Conservation (phyloP, 2,113 vertebrate genomes). For the Sinocyclocheilus anshuiensis region DNA sequence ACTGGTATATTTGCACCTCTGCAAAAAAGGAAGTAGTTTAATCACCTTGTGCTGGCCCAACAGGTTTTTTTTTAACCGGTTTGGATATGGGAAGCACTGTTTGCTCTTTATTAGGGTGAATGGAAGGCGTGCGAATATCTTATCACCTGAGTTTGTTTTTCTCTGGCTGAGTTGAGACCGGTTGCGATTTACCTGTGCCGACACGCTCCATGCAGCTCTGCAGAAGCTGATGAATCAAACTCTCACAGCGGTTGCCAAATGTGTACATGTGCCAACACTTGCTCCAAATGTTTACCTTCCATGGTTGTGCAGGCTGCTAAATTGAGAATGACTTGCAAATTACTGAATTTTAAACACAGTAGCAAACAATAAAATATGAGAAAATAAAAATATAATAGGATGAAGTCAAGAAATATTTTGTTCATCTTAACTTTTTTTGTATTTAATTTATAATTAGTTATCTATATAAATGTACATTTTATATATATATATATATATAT, state of each 20-base stretch:
- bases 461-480: too few species aligned
- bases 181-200: slow-evolving; percentile 35
- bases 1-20: neutral
- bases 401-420: too few species aligned
- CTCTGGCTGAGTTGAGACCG: slow-evolving; percentile 21
- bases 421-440: too few species aligned
- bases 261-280: neutral
- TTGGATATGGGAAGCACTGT: neutral
- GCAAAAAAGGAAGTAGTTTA: slow-evolving; percentile 10
- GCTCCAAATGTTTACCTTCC: neutral
- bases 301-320: too few species aligned
- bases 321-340: too few species aligned
- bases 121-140: slow-evolving; percentile 50
- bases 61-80: neutral
- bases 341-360: too few species aligned
- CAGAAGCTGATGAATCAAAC: neutral
- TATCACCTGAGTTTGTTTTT: slow-evolving; percentile 41
- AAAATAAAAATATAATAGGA: too few species aligned
- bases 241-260: slow-evolving; percentile 14
- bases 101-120: neutral
- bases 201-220: slow-evolving; percentile 18
- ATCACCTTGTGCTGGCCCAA: neutral
- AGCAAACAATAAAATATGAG: too few species aligned
- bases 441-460: too few species aligned
- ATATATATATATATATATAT: too few species aligned